phyloP scores from a whole-genome alignment of 1,140 invertebrate species.

The Cardiocondyla obscurior region DNA sequence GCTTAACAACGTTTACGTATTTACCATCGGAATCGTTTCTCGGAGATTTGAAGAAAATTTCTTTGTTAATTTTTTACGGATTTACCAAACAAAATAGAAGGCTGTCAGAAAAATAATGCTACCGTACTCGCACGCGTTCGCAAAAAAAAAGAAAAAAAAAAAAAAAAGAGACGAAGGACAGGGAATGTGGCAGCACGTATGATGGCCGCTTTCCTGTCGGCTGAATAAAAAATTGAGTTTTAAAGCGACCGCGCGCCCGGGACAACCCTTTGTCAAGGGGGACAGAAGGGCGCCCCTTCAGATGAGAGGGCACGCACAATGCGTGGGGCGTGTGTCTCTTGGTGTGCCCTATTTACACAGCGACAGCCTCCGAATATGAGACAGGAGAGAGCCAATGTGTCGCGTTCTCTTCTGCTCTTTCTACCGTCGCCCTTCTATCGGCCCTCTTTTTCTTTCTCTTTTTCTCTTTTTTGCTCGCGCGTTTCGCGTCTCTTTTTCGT shows the following conservation, averaged over 20 bases:
- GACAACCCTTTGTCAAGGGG: slow-evolving; percentile 73
- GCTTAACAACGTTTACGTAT: background rate
- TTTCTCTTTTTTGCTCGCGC: background rate
- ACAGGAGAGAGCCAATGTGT: slow-evolving; percentile 53
- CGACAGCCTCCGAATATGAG: slow-evolving; percentile 68
- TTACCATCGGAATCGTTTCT: background rate
- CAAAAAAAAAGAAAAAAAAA: slow-evolving; percentile 44
- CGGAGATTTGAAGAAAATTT: background rate
- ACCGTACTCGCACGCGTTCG: slow-evolving; percentile 12
- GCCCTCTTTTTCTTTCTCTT: slow-evolving; percentile 33
- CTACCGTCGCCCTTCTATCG: slow-evolving; percentile 20
- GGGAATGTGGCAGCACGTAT: slow-evolving; percentile 56
- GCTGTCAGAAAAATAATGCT: slow-evolving; percentile 23
- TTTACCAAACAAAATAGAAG: background rate
- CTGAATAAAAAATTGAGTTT: slow-evolving; percentile 75
- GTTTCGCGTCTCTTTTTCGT: slow-evolving; percentile 20
- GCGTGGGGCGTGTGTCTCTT: slow-evolving; percentile 73
- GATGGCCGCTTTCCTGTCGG: slow-evolving; percentile 76
- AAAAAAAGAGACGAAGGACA: slow-evolving; percentile 53
- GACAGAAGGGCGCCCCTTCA: slow-evolving; percentile 73
- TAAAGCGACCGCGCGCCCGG: slow-evolving; percentile 66
- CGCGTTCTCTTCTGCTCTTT: slow-evolving; percentile 50
- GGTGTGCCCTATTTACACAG: slow-evolving; percentile 75
- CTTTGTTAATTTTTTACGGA: background rate
- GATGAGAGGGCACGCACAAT: slow-evolving; percentile 69